Percentiles rank a stretch among this genome's conserved stretches.
phyloP scores from a whole-genome alignment of 92 coral and sea anemone genomes.

The Ricordea florida region DNA sequence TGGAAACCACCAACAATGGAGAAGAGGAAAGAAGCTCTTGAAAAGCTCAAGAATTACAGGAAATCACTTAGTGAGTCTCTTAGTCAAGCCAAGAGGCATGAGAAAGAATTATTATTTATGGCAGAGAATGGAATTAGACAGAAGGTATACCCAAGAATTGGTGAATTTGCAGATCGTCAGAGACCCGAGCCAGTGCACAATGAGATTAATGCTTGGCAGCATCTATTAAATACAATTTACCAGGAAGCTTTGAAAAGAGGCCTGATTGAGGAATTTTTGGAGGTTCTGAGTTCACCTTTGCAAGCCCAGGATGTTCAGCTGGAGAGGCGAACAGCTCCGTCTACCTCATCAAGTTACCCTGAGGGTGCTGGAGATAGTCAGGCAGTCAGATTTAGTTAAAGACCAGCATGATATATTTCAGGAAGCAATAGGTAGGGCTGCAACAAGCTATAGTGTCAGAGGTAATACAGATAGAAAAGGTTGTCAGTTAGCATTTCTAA shows the following conservation, averaged over 20 bases:
- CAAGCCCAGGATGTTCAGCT: too few relatives aligned
- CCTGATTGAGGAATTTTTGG: not conserved
- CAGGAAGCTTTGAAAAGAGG: not conserved
- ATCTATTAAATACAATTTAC: too few relatives aligned
- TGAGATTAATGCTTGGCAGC: too few relatives aligned
- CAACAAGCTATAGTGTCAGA: not conserved
- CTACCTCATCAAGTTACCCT: not conserved
- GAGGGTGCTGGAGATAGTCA: not conserved
- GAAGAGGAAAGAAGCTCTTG: not conserved
- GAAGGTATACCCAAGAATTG: too few relatives aligned
- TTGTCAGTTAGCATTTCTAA: conserved; percentile 33
- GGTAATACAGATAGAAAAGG: not conserved
- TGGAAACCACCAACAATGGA: conserved; percentile 31
- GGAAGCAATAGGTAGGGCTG: not conserved
- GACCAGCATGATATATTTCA: not conserved
- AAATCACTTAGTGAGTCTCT: not conserved
- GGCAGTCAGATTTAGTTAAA: not conserved
- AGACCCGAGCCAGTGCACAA: too few relatives aligned
- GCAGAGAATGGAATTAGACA: conserved; percentile 69
- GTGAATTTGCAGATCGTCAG: too few relatives aligned
- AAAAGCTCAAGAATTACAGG: conserved; percentile 6
- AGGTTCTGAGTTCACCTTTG: not conserved
- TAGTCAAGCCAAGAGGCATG: conserved; percentile 29
- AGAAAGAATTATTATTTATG: conserved; percentile 48
- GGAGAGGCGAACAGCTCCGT: too few relatives aligned